Conservation (phyloP, 2,888 invertebrate genomes). For the Drosophila niveifrons region DNA sequence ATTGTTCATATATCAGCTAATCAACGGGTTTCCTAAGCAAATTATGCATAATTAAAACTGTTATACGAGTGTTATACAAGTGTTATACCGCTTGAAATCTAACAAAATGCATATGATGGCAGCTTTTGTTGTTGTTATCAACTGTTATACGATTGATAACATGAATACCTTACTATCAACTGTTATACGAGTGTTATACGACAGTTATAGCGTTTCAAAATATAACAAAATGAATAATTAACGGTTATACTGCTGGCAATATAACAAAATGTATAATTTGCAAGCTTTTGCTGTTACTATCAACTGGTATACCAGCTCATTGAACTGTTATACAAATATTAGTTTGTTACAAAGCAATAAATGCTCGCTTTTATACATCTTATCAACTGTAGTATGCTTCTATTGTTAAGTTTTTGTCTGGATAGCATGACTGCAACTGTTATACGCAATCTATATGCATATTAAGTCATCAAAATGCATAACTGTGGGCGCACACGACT, state of each 20-base stretch:
- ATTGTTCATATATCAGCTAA: constrained; percentile 28
- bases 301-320: neutral
- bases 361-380: too few relatives aligned
- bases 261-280: too few relatives aligned
- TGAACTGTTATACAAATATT: too few relatives aligned
- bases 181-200: neutral
- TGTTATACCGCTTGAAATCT: neutral
- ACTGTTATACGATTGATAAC: neutral
- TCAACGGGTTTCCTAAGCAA: neutral
- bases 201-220: neutral
- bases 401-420: too few relatives aligned
- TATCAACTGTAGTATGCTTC: too few relatives aligned
- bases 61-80: constrained; percentile 12
- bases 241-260: neutral
- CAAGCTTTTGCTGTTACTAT: too few relatives aligned
- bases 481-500: neutral
- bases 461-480: constrained; percentile 1
- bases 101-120: neutral
- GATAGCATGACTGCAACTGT: constrained; percentile 5
- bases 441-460: neutral
- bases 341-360: too few relatives aligned
- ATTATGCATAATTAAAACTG: constrained; percentile 2
- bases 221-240: neutral
- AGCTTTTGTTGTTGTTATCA: neutral
- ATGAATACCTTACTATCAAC: neutral